Conservation (phyloP, 2,797 vertebrate genomes). For the Anguilla obscura region DNA sequence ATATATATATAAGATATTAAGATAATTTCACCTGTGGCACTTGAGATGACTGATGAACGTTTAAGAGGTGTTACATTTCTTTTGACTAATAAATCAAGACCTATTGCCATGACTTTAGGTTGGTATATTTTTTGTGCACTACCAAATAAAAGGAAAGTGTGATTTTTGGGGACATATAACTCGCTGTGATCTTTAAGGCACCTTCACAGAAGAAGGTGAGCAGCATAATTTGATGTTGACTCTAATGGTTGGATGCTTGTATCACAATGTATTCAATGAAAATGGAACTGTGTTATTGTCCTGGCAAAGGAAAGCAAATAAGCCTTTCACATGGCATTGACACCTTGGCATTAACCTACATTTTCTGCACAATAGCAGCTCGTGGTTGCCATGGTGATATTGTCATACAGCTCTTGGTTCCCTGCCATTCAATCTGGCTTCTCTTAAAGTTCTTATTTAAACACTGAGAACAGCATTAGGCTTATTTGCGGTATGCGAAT, state of each 20-base stretch:
- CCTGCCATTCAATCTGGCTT: not conserved
- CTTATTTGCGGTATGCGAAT: not conserved
- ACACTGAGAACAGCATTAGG: not conserved
- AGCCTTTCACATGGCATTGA: not conserved
- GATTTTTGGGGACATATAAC: not conserved
- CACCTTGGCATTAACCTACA: not conserved
- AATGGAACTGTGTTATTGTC: not conserved
- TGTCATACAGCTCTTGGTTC: not conserved
- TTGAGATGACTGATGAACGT: not conserved
- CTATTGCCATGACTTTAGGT: not conserved
- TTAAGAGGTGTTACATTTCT: not conserved
- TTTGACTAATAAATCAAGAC: not conserved
- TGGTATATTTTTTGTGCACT: not conserved
- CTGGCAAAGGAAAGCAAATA: conserved; percentile 38
- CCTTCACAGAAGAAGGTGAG: not conserved
- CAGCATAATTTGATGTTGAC: not conserved
- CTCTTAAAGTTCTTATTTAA: not conserved
- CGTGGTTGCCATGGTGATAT: conserved; percentile 21
- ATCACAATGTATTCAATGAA: not conserved
- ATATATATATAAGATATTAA: not conserved
- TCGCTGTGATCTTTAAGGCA: not conserved
- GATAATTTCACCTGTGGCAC: not conserved
- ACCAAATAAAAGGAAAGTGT: not conserved
- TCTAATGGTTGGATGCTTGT: not conserved
- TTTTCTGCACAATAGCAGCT: conserved; percentile 4